Conservation (phyloP, 2,113 vertebrate genomes). For the Alligator sinensis region DNA sequence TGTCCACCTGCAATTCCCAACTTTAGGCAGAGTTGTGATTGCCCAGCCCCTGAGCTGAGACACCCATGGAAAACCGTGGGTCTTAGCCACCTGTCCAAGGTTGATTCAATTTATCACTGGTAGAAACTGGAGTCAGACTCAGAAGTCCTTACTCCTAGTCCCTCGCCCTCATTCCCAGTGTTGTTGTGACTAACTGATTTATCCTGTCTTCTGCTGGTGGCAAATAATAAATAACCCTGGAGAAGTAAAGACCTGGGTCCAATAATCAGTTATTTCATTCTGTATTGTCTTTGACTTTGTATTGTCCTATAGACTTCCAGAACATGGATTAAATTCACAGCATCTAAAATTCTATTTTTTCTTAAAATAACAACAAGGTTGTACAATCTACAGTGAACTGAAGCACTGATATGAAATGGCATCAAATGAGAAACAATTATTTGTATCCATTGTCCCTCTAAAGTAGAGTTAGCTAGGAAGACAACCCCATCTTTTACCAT, state of each 20-base stretch:
- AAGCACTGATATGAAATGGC: background rate
- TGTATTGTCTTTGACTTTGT: background rate
- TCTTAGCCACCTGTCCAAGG: background rate
- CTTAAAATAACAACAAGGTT: background rate
- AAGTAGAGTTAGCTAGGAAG: background rate
- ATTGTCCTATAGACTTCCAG: background rate
- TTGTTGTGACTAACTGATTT: background rate
- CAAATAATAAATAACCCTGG: background rate
- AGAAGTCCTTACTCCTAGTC: background rate
- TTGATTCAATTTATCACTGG: background rate
- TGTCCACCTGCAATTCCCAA: background rate
- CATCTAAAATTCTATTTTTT: background rate
- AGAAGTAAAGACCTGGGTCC: background rate
- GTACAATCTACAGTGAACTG: background rate
- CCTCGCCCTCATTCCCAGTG: background rate
- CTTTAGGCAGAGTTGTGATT: background rate
- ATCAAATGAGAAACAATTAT: background rate
- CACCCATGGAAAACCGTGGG: background rate
- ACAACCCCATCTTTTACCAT: background rate
- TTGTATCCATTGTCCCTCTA: background rate
- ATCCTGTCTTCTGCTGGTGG: constrained; percentile 10
- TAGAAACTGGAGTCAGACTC: background rate
- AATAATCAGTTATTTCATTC: background rate
- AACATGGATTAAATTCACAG: background rate
- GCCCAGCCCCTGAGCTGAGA: constrained; percentile 12